Percentiles rank a stretch among this genome's conserved stretches.
Conservation (phyloP, 2,888 invertebrate genomes). For the Bursaphelenchus okinawaensis region DNA sequence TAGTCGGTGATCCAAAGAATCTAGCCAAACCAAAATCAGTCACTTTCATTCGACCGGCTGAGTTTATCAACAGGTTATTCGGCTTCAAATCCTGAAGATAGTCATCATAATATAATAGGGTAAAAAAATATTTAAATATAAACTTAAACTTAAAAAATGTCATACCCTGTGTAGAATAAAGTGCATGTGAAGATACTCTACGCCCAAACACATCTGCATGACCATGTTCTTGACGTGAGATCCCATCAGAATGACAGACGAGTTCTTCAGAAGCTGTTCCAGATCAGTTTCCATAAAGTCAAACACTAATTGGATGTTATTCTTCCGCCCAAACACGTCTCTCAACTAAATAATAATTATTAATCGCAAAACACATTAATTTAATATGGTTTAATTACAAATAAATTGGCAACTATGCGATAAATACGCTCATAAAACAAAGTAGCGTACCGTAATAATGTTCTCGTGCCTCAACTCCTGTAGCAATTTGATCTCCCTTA, state of each 20-base stretch:
- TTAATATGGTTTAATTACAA: too few species aligned
- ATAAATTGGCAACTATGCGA: too few species aligned
- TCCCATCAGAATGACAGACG: slow-evolving; percentile 74
- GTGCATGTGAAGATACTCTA: slow-evolving; percentile 87
- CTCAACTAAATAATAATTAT: slow-evolving; percentile 59
- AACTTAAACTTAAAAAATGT: neutral
- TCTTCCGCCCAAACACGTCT: slow-evolving; percentile 97
- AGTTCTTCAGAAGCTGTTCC: slow-evolving; percentile 66
- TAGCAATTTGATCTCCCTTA: slow-evolving; percentile 92
- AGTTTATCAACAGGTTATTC: slow-evolving; percentile 90
- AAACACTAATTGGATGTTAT: slow-evolving; percentile 94
- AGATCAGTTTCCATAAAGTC: slow-evolving; percentile 99
- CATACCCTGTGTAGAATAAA: slow-evolving; percentile 85
- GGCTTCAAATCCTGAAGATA: slow-evolving; percentile 79
- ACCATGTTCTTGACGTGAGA: slow-evolving; percentile 91
- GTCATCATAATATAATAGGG: slow-evolving; percentile 3
- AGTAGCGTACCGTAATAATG: slow-evolving; percentile 73
- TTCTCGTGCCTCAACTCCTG: slow-evolving; percentile 89
- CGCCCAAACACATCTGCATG: slow-evolving; percentile 85
- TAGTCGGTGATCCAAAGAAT: slow-evolving; percentile 89
- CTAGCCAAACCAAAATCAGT: slow-evolving; percentile 98
- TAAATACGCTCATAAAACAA: too few species aligned
- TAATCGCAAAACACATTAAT: slow-evolving; percentile 2
- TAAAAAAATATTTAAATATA: too few species aligned
- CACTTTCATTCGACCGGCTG: slow-evolving; percentile 82